phyloP scores from a whole-genome alignment of 2,888 invertebrate genomes.

The Eupithecia exiguata region DNA sequence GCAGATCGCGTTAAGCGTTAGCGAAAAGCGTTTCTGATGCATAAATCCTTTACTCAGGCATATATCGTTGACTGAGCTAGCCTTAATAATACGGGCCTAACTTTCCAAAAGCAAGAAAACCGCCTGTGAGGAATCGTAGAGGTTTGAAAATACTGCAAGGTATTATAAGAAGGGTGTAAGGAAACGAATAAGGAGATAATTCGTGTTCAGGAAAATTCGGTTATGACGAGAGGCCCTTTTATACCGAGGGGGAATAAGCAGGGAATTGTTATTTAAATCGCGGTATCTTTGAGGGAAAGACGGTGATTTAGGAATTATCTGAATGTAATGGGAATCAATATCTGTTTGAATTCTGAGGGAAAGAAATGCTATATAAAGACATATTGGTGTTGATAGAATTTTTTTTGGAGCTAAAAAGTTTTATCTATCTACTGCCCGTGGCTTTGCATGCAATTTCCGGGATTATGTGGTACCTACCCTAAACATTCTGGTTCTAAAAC shows the following conservation, averaged over 20 bases:
- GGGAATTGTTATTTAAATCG: constrained; percentile 38
- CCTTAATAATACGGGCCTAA: neutral
- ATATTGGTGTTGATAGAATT: neutral
- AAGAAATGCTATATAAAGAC: no score
- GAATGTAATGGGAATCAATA: constrained; percentile 26
- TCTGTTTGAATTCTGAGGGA: constrained; percentile 8
- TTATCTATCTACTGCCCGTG: neutral
- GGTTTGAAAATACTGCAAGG: neutral
- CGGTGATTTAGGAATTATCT: constrained; percentile 21
- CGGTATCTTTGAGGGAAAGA: constrained; percentile 34
- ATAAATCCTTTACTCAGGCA: no score
- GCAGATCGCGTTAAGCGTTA: no score
- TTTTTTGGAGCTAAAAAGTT: neutral
- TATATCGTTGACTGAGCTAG: no score
- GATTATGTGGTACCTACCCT: no score
- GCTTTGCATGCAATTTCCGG: neutral
- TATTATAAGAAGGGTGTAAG: constrained; percentile 24
- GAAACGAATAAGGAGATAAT: constrained; percentile 26
- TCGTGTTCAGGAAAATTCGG: constrained; percentile 35
- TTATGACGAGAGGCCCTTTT: constrained; percentile 37
- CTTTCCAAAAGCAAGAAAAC: neutral
- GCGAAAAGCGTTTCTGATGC: no score
- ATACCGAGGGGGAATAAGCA: constrained; percentile 36
- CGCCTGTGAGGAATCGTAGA: neutral
- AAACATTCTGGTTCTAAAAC: no score